Evolutionary conservation across 1,140 invertebrate genomes (phyloP).

Genomic region (Papilio helenus): DNA sequence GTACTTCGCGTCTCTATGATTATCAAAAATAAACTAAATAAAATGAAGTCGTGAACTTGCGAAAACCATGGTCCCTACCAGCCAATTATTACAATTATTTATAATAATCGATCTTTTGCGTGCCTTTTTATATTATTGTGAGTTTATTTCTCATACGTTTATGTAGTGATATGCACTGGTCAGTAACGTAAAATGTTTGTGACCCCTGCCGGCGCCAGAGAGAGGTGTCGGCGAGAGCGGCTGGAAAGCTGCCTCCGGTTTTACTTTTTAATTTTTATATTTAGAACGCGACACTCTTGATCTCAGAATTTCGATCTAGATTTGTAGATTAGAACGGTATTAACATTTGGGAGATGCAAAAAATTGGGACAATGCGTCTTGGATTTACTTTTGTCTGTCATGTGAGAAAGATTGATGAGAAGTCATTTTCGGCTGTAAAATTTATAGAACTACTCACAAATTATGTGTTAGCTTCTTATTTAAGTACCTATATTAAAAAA

Average conservation of each 20-base stretch:
- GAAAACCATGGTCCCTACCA: no score
- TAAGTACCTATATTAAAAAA: no score
- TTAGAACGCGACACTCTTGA: constrained; percentile 55
- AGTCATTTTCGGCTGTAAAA: background rate
- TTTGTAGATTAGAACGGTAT: constrained; percentile 37
- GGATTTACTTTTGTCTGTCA: constrained; percentile 6
- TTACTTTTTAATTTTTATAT: constrained; percentile 76
- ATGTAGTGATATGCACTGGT: background rate
- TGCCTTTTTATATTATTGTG: background rate
- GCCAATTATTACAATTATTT: no score
- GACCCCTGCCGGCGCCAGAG: constrained; percentile 60
- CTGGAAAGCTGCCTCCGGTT: constrained; percentile 68
- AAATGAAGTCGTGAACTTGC: no score
- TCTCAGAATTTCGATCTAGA: constrained; percentile 20
- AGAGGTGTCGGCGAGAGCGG: constrained; percentile 66
- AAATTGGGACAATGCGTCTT: constrained; percentile 8
- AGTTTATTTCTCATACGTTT: background rate
- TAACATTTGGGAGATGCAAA: constrained; percentile 20
- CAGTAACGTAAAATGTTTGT: constrained; percentile 48
- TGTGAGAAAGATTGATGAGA: background rate
- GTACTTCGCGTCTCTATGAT: constrained; percentile 85
- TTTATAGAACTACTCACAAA: background rate
- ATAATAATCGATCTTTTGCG: background rate
- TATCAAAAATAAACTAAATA: no score
- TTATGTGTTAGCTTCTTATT: background rate